These are phyloP conservation scores for Pelobates fuscus DNA, from an alignment of 2,113 vertebrate genomes.

Conservation along the genomic window DNA sequence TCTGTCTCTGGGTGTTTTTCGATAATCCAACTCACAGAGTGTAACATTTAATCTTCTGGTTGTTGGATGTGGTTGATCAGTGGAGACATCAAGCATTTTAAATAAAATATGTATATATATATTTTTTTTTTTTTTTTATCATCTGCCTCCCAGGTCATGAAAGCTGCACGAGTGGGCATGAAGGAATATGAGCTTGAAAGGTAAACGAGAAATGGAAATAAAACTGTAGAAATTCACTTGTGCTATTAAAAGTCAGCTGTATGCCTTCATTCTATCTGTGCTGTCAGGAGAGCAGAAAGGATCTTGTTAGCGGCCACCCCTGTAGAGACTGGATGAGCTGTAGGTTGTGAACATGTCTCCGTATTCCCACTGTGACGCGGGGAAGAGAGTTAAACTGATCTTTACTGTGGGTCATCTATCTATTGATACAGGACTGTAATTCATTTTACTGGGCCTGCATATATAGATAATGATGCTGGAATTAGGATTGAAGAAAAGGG, in stretches of 20 bases:
- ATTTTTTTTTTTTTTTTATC: slow-evolving; percentile 48
- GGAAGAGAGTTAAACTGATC: not conserved
- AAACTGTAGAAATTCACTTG: too few relatives aligned
- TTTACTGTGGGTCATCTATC: not conserved
- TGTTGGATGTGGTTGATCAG: too few relatives aligned
- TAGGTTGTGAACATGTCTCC: not conserved
- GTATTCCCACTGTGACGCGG: not conserved
- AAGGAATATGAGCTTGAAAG: slow-evolving; percentile 78
- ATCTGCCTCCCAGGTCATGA: slow-evolving; percentile 77
- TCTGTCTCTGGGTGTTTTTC: too few relatives aligned
- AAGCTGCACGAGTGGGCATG: slow-evolving; percentile 73
- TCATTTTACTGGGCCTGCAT: too few relatives aligned
- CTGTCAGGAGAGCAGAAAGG: slow-evolving; percentile 3
- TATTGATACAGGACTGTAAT: too few relatives aligned
- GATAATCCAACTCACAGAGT: too few relatives aligned
- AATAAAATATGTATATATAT: not conserved
- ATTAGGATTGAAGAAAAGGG: too few relatives aligned
- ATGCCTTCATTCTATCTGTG: not conserved
- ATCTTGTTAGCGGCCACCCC: not conserved
- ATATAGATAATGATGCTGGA: too few relatives aligned
- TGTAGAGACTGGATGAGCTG: not conserved
- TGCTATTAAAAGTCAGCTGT: not conserved
- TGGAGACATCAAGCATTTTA: not conserved
- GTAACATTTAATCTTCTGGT: too few relatives aligned
- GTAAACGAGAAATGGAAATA: slow-evolving; percentile 58